Evolutionary conservation across 92 coral and sea anemone genomes (phyloP).

Genomic region (Bergia puertoricense): DNA sequence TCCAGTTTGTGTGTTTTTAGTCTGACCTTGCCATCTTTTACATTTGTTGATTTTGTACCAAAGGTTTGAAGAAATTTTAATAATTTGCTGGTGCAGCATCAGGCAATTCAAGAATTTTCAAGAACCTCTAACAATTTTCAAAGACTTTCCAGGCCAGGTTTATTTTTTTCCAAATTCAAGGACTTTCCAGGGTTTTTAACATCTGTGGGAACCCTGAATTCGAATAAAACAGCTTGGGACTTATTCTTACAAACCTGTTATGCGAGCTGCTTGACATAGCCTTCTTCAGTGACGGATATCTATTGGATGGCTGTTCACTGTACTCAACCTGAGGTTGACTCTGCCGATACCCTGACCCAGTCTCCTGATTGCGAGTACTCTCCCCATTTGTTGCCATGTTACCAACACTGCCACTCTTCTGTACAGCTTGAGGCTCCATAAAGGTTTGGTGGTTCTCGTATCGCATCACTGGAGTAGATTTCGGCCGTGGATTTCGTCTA

Average conservation of each 20-base stretch:
- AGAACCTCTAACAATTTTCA: no score
- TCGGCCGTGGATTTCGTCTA: slow-evolving; percentile 73
- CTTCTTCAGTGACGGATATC: slow-evolving; percentile 86
- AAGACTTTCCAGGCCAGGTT: no score
- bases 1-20: no score
- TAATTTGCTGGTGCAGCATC: no score
- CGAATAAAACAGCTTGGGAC: background rate
- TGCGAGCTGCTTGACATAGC: slow-evolving; percentile 66
- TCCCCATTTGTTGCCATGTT: slow-evolving; percentile 93
- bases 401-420: slow-evolving; percentile 71
- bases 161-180: no score
- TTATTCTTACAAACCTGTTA: slow-evolving; percentile 40
- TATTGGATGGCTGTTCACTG: slow-evolving; percentile 60
- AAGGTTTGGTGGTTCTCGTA: slow-evolving; percentile 51
- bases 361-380: slow-evolving; percentile 90
- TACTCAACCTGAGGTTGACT: slow-evolving; percentile 68
- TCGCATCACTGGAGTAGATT: slow-evolving; percentile 87
- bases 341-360: slow-evolving; percentile 79
- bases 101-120: no score
- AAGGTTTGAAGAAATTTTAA: no score
- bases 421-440: slow-evolving; percentile 43
- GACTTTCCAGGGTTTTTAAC: no score
- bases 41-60: no score
- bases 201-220: no score
- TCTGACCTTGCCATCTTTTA: no score